Percentiles rank a stretch among this genome's conserved stretches.
These are phyloP conservation scores for Sphaerodactylus townsendi DNA, from an alignment of 2,113 vertebrate species.

Conservation along the genomic window DNA sequence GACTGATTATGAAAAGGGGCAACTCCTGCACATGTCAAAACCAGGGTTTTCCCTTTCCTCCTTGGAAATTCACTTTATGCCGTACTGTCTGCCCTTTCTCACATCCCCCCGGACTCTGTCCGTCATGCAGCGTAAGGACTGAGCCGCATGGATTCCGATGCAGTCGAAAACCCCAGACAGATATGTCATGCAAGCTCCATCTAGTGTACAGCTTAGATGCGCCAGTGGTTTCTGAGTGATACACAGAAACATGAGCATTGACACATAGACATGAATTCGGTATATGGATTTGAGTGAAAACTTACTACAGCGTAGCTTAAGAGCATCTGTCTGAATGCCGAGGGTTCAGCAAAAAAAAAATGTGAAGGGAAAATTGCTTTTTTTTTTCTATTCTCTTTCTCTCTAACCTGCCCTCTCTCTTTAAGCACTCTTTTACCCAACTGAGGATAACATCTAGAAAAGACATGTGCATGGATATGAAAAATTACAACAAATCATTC, in stretches of 20 bases:
- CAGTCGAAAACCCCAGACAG: conserved; percentile 42
- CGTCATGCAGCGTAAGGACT: not conserved
- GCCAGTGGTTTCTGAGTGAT: not conserved
- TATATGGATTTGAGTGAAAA: too few species aligned
- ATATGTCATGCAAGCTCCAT: conserved; percentile 65
- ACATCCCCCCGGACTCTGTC: not conserved
- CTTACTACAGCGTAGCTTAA: not conserved
- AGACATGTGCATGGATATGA: not conserved
- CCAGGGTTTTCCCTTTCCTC: not conserved
- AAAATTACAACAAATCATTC: too few species aligned
- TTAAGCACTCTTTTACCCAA: not conserved
- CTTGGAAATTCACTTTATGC: not conserved
- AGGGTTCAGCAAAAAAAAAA: not conserved
- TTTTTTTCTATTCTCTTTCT: not conserved
- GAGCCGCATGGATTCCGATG: not conserved
- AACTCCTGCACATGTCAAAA: not conserved
- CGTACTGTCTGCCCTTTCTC: not conserved
- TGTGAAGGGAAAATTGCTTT: not conserved
- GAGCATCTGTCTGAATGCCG: not conserved
- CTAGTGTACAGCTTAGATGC: conserved; percentile 52
- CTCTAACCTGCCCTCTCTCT: too few species aligned
- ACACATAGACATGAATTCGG: not conserved
- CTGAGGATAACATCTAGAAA: not conserved
- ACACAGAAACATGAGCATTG: accelerated
- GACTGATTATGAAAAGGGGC: not conserved